Evolutionary conservation across 2,888 invertebrate species (phyloP), one percentile per base, ranked within the genome.

Genomic region (Suillia variegata): DNA sequence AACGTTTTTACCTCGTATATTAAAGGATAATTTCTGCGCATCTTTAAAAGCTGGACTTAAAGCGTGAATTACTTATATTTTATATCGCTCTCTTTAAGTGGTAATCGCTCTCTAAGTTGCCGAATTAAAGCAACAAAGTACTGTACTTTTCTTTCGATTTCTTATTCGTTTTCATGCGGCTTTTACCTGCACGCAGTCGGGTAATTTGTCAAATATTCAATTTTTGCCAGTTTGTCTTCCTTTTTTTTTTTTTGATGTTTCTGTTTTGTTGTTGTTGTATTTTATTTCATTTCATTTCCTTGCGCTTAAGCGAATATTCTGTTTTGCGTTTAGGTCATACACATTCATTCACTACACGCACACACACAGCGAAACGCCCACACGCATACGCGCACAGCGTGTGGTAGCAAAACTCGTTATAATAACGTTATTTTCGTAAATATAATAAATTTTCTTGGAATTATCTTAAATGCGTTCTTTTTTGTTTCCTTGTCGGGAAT

Each of bases 141-240:
- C n/a, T n/a, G n/a, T n/a, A n/a, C n/a, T n/a, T n/a, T n/a, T n/a
- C n/a, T n/a, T n/a, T n/a, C n/a, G n/a, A n/a, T n/a, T n/a, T n/a
- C n/a, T n/a, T n/a, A n/a, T n/a, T n/a, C n/a, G n/a, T 31, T 31
- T 31, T 33, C 21, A 20, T 20, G 45, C 15, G 33, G 54, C 42
- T 54, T 24, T 51, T 62, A 47, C 58, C 69, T 62, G 70, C 56
- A 57, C 52, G 63, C 60, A 64, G n/a, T n/a, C n/a, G n/a, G 68
- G 71, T 71, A 71, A 71, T 71, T 74, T 71, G 71, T 71, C 71
- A 71, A 74, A 73, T 73, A 67, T 54, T 74, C 60, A 69, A 69
- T 72, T 71, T 61, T 62, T 48, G 3, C 26, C 66, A 61, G 58
- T 66, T 71, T n/a, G n/a, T n/a, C n/a, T n/a, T n/a, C n/a, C n/a